Conservation (phyloP, 2,888 invertebrate species). For the Pharmacophagus antenor region DNA sequence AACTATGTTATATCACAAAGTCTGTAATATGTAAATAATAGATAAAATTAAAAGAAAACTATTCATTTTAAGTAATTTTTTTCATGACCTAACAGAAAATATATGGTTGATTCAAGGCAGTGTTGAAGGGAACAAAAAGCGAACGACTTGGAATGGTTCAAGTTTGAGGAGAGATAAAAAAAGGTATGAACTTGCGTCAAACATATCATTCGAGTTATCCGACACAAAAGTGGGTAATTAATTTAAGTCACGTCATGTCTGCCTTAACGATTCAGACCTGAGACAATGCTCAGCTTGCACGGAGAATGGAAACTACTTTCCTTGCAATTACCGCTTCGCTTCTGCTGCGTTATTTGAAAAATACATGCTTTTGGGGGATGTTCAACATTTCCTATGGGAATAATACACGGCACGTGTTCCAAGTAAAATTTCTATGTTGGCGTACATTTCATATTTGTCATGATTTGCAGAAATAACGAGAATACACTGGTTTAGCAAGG, state of each 20-base stretch:
- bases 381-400: constrained; percentile 12
- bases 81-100: no score
- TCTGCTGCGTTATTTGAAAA: constrained; percentile 20
- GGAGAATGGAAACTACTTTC: constrained; percentile 22
- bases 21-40: no score
- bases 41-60: no score
- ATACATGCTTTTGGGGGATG: constrained; percentile 20
- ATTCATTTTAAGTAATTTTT: no score
- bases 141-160: neutral
- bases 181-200: constrained; percentile 16
- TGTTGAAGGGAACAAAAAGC: constrained; percentile 1
- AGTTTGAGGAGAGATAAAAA: constrained; percentile 15
- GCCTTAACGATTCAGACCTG: constrained; percentile 20
- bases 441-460: constrained; percentile 9
- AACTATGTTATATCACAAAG: no score
- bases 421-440: constrained; percentile 4
- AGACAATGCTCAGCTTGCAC: constrained; percentile 26
- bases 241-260: constrained; percentile 29
- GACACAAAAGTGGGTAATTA: constrained; percentile 29
- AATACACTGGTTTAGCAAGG: constrained; percentile 8
- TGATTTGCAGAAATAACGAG: constrained; percentile 3
- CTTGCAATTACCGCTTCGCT: constrained; percentile 25
- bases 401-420: constrained; percentile 25
- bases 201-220: constrained; percentile 23
- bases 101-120: no score